phyloP scores from a whole-genome alignment of 2,113 vertebrate species.

The Isurus oxyrinchus region DNA sequence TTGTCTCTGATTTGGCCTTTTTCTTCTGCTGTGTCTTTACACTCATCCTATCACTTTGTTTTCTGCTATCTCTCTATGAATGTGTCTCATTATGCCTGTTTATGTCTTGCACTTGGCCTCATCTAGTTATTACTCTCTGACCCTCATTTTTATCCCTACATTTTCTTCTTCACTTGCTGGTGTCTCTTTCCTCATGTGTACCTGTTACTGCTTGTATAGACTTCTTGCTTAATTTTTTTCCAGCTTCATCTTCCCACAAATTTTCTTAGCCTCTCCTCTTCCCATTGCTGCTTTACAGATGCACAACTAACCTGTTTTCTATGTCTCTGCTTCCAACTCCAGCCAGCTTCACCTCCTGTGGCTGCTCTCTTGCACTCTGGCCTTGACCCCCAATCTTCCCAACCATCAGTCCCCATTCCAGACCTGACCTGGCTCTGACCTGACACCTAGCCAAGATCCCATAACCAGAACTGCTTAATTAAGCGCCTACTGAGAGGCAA shows the following conservation, averaged over 20 bases:
- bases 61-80: neutral
- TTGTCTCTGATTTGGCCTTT: neutral
- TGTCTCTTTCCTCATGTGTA: neutral
- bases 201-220: neutral
- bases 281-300: neutral
- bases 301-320: neutral
- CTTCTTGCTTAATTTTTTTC: neutral
- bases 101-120: neutral
- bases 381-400: neutral
- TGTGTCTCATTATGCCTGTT: neutral
- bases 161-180: neutral
- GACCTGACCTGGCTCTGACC: neutral
- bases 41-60: neutral
- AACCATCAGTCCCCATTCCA: neutral
- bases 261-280: neutral
- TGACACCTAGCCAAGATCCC: neutral
- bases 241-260: too few relatives aligned
- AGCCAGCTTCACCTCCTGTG: neutral
- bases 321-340: neutral
- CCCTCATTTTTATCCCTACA: neutral
- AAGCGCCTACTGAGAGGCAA: neutral
- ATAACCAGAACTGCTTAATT: neutral
- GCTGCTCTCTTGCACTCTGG: neutral
- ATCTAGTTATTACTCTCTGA: neutral
- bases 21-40: too few relatives aligned